phyloP scores from a whole-genome alignment of 2,888 invertebrate genomes.

The Noctua pronuba region DNA sequence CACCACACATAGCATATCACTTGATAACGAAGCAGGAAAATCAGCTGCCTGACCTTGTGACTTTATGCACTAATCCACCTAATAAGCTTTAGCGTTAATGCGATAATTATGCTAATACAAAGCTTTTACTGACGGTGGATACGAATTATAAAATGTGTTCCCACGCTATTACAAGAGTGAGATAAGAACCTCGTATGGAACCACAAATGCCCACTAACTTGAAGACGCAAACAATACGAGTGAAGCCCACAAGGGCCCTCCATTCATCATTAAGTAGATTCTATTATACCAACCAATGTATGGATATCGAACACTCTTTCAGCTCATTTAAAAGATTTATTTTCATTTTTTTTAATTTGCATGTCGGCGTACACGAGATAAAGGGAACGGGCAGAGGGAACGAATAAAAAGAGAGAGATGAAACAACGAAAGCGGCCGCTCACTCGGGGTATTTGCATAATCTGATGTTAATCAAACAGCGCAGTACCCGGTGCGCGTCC shows the following conservation, averaged over 20 bases:
- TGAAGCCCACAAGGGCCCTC: constrained; percentile 78
- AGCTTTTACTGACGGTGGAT: constrained; percentile 14
- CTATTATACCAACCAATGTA: constrained; percentile 83
- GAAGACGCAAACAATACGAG: constrained; percentile 79
- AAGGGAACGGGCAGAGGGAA: constrained; percentile 83
- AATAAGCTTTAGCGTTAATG: constrained; percentile 18
- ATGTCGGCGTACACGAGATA: constrained; percentile 88
- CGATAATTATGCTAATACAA: constrained; percentile 22
- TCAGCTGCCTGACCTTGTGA: constrained; percentile 63
- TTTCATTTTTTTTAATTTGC: constrained; percentile 83
- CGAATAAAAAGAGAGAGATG: constrained; percentile 85
- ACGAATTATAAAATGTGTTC: constrained; percentile 68
- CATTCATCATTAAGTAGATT: constrained; percentile 86
- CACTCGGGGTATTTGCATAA: constrained; percentile 89
- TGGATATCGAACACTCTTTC: constrained; percentile 87
- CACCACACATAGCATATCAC: constrained; percentile 39
- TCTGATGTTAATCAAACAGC: constrained; percentile 90
- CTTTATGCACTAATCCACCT: constrained; percentile 29
- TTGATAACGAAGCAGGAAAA: constrained; percentile 74
- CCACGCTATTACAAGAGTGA: constrained; percentile 75
- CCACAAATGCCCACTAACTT: constrained; percentile 73
- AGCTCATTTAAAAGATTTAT: constrained; percentile 87
- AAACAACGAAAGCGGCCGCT: constrained; percentile 88
- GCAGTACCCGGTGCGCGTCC: constrained; percentile 74
- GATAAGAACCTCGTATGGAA: constrained; percentile 72